Conservation (phyloP, 2,113 vertebrate species). For the Coryphaenoides rupestris region DNA sequence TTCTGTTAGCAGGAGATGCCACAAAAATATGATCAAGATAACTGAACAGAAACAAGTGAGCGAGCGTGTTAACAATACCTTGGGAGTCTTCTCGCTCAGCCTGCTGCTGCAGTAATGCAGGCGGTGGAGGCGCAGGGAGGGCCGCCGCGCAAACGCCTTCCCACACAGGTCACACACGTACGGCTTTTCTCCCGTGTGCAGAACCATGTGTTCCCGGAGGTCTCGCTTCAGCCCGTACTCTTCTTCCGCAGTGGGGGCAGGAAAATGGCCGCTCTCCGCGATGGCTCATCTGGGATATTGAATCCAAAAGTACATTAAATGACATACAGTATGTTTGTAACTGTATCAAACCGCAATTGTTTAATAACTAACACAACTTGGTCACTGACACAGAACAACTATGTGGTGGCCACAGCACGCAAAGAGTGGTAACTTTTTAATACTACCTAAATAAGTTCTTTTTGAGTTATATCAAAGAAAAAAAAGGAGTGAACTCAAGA, state of each 20-base stretch:
- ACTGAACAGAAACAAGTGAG: background rate
- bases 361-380: no score
- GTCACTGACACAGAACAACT: no score
- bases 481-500: no score
- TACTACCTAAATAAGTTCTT: no score
- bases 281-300: slow-evolving; percentile 64
- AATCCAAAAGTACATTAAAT: background rate
- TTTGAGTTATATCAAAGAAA: no score
- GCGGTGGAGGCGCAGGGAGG: slow-evolving; percentile 75
- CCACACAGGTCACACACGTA: slow-evolving; percentile 79
- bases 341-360: no score
- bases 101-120: slow-evolving; percentile 69
- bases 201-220: slow-evolving; percentile 80
- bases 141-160: slow-evolving; percentile 75
- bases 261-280: slow-evolving; percentile 73
- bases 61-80: slow-evolving; percentile 24
- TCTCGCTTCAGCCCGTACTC: slow-evolving; percentile 77
- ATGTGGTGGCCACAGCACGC: no score
- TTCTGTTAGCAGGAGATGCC: no score
- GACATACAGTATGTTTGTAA: background rate
- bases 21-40: no score
- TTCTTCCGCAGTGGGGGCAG: slow-evolving; percentile 78
- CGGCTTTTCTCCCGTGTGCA: slow-evolving; percentile 74
- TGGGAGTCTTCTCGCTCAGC: slow-evolving; percentile 39
- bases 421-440: no score